These are phyloP conservation scores for Erebia ligea DNA, from an alignment of 2,888 invertebrate genomes.

Conservation along the genomic window DNA sequence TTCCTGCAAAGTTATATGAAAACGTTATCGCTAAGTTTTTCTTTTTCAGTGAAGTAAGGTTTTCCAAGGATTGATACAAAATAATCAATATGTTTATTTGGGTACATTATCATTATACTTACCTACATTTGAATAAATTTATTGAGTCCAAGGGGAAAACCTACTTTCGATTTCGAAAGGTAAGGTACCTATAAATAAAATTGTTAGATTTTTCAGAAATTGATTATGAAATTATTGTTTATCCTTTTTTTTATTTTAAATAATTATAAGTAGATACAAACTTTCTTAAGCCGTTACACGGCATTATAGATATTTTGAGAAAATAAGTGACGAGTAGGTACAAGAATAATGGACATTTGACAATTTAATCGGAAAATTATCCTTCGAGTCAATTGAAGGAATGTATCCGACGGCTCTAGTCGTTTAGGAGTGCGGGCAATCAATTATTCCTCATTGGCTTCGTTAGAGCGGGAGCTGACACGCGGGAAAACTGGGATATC, in stretches of 20 bases:
- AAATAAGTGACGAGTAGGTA: neutral
- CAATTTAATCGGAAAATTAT: constrained; percentile 25
- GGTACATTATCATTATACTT: neutral
- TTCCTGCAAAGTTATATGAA: neutral
- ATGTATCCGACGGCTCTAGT: constrained; percentile 32
- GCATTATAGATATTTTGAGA: neutral
- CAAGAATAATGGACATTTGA: constrained; percentile 4
- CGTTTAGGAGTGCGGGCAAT: constrained; percentile 29
- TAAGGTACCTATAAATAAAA: no score
- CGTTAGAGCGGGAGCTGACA: constrained; percentile 44
- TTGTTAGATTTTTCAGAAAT: no score
- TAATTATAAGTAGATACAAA: no score
- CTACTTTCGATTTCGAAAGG: neutral
- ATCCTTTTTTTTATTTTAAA: no score
- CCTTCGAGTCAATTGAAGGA: constrained; percentile 35
- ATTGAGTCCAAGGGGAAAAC: neutral
- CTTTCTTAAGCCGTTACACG: no score
- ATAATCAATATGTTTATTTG: neutral
- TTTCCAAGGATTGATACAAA: neutral
- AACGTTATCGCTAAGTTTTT: neutral
- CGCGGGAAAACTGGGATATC: constrained; percentile 48
- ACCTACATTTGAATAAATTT: neutral
- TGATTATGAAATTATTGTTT: no score
- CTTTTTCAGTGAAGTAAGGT: neutral
- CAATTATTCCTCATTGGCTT: constrained; percentile 52